Evolutionary conservation across 2,113 vertebrate species (phyloP).

Genomic region (Xenopus laevis): DNA sequence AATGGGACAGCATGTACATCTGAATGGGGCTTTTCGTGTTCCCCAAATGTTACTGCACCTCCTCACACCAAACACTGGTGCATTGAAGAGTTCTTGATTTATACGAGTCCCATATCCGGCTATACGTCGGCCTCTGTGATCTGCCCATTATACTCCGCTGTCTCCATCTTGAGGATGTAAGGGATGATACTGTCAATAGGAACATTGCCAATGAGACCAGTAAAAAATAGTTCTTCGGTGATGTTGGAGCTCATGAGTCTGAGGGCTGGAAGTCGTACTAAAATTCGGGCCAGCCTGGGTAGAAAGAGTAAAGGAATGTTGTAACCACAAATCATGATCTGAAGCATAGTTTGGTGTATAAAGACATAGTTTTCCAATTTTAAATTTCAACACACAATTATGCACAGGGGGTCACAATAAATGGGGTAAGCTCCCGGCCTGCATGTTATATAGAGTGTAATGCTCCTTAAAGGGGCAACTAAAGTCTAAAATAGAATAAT

Average conservation of each 20-base stretch:
- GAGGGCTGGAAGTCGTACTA: conserved; percentile 90
- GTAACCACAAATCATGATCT: background rate
- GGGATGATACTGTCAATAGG: conserved; percentile 99
- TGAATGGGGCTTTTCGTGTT: conserved; percentile 1
- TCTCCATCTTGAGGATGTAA: conserved; percentile 99
- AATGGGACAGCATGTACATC: conserved; percentile 4
- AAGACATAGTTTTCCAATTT: too few relatives aligned
- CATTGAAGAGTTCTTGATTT: conserved; percentile 44
- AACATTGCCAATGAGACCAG: conserved; percentile 94
- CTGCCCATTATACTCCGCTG: conserved; percentile 94
- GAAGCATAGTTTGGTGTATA: too few relatives aligned
- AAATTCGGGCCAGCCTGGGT: conserved; percentile 86
- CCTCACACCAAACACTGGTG: conserved; percentile 3
- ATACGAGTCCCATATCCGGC: conserved; percentile 20
- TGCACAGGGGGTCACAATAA: too few relatives aligned
- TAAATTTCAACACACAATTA: too few relatives aligned
- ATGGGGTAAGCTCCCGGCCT: too few relatives aligned
- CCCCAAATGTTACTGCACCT: conserved; percentile 45
- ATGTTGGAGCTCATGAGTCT: conserved; percentile 95
- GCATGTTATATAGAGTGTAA: too few relatives aligned
- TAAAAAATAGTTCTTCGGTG: conserved; percentile 98
- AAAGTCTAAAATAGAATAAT: too few relatives aligned
- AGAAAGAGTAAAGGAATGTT: conserved; percentile 33
- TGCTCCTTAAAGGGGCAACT: too few relatives aligned
- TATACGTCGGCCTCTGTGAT: conserved; percentile 78